Percentiles rank a stretch among this genome's conserved stretches.
Evolutionary conservation across 2,888 invertebrate species (phyloP).

Genomic region (Pachymerium ferrugineum): DNA sequence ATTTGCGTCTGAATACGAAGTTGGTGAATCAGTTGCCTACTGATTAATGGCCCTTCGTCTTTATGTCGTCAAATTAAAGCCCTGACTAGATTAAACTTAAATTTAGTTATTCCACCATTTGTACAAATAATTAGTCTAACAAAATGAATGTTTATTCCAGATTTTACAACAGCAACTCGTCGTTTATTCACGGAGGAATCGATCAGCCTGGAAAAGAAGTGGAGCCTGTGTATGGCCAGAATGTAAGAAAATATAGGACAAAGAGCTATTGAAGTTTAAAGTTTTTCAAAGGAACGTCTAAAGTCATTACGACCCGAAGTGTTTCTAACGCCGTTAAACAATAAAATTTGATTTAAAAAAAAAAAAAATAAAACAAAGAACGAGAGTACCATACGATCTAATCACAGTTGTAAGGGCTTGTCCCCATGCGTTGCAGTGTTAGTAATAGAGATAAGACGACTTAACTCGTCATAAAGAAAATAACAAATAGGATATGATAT

Average conservation of each 20-base stretch:
- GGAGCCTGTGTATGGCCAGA: conserved; percentile 48
- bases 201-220: conserved; percentile 67
- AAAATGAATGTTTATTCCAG: conserved; percentile 51
- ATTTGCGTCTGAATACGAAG: conserved; percentile 37
- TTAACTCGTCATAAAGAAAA: too few relatives aligned
- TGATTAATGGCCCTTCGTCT: neutral
- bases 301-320: too few relatives aligned
- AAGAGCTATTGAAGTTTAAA: neutral
- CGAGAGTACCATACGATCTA: too few relatives aligned
- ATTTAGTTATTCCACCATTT: neutral
- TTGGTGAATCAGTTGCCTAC: neutral
- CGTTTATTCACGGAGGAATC: conserved; percentile 90
- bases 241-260: too few relatives aligned
- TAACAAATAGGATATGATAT: too few relatives aligned
- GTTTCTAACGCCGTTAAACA: too few relatives aligned
- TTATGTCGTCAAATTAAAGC: neutral
- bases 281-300: too few relatives aligned
- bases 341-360: too few relatives aligned
- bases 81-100: neutral
- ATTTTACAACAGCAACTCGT: conserved; percentile 93
- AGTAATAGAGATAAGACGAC: too few relatives aligned
- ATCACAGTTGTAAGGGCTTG: too few relatives aligned
- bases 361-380: too few relatives aligned
- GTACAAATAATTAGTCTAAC: neutral
- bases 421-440: too few relatives aligned